Conservation (phyloP, 2,888 invertebrate genomes). For the Himalopsyche anomala region DNA sequence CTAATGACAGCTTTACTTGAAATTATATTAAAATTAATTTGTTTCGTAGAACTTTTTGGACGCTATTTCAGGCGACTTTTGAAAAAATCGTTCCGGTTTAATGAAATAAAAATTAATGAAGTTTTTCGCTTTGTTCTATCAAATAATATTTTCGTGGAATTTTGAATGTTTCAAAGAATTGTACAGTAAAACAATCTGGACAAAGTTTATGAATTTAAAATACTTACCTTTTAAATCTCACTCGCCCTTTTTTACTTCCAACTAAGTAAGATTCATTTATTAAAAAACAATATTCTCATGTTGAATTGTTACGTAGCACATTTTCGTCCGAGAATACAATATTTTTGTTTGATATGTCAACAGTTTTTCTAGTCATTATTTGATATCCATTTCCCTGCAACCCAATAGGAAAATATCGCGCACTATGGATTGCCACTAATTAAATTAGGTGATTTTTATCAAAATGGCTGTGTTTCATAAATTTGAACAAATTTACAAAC, state of each 20-base stretch:
- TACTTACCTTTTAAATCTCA: background rate
- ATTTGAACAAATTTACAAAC: no score
- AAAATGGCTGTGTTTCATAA: no score
- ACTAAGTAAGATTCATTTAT: background rate
- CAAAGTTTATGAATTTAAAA: conserved; percentile 13
- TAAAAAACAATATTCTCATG: background rate
- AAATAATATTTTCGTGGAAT: background rate
- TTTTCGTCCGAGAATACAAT: no score
- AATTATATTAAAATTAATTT: conserved; percentile 20
- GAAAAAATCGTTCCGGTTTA: conserved; percentile 2
- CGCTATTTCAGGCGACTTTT: background rate
- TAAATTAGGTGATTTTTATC: no score
- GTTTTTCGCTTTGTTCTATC: background rate
- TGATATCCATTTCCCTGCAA: no score
- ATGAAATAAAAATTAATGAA: conserved; percentile 22
- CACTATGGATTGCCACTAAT: no score
- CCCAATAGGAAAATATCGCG: no score
- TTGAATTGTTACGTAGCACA: background rate
- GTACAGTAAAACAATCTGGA: background rate
- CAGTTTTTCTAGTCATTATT: no score
- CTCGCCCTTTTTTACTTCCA: background rate
- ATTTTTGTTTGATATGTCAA: no score
- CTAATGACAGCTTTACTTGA: conserved; percentile 2
- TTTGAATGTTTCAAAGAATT: background rate
- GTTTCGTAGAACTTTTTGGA: background rate